Conservation (phyloP, 2,113 vertebrate genomes). For the Pandion haliaetus region DNA sequence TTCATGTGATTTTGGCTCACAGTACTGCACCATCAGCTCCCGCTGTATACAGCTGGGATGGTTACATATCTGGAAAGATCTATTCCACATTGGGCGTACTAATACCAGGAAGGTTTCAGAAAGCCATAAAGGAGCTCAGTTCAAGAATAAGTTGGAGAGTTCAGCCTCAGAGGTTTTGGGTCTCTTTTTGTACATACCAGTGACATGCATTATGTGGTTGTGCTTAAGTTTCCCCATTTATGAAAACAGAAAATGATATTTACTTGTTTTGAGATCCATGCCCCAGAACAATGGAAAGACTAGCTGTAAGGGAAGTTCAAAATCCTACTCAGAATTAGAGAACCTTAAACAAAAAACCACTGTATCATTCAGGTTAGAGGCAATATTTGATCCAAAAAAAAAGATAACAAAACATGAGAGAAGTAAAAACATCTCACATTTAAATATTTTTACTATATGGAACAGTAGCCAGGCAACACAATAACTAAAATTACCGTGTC, state of each 20-base stretch:
- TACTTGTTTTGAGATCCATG: not conserved
- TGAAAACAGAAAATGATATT: not conserved
- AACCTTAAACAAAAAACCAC: not conserved
- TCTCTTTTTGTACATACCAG: not conserved
- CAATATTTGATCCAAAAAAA: not conserved
- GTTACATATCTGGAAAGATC: not conserved
- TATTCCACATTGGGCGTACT: rapidly evolving
- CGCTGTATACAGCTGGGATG: not conserved
- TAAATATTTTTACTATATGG: not conserved
- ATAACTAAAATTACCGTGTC: not conserved
- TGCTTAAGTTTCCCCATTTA: not conserved
- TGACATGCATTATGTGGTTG: not conserved
- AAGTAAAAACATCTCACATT: not conserved
- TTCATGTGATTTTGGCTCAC: not conserved
- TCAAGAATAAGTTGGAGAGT: not conserved
- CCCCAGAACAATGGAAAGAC: not conserved
- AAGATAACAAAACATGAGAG: not conserved
- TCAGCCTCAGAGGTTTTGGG: not conserved
- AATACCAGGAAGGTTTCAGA: not conserved
- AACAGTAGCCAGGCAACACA: not conserved
- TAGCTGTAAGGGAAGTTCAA: not conserved
- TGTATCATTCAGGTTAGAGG: not conserved
- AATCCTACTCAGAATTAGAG: not conserved
- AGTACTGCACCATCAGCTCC: not conserved
- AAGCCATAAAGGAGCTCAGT: not conserved